A percentile compares a stretch with the other conserved stretches of the same genome.
Conservation (phyloP, 2,797 vertebrate species). For the Gorsachius magnificus region DNA sequence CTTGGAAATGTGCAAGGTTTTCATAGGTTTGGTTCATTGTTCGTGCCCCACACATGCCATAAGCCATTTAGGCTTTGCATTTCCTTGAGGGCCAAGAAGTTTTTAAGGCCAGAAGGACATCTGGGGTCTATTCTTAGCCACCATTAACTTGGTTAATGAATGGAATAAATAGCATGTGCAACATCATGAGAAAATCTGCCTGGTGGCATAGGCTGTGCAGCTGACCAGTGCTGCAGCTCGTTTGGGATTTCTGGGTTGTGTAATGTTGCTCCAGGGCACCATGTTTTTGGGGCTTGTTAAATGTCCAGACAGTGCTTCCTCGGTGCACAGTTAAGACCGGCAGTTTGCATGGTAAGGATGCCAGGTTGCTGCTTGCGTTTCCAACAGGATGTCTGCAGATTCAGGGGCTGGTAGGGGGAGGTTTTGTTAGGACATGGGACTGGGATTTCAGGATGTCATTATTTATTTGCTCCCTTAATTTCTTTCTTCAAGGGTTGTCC, state of each 20-base stretch:
- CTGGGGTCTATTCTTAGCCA: conserved; percentile 25
- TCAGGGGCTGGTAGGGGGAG: background rate
- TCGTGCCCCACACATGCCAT: background rate
- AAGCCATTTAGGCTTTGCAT: background rate
- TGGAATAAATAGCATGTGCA: conserved; percentile 11
- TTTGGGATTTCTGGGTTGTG: background rate
- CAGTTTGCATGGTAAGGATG: background rate
- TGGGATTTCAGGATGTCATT: background rate
- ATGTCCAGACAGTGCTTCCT: background rate
- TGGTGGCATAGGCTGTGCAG: background rate
- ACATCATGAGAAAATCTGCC: background rate
- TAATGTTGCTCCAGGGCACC: background rate
- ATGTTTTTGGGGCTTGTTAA: background rate
- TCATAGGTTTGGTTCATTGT: background rate
- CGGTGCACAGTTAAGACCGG: background rate
- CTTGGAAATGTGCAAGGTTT: background rate
- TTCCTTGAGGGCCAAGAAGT: conserved; percentile 10
- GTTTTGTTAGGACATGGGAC: background rate
- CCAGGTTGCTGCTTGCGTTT: background rate
- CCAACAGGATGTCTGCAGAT: background rate
- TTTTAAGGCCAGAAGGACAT: conserved; percentile 16
- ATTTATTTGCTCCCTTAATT: background rate
- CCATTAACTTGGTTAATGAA: conserved; percentile 28
- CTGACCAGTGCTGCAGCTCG: background rate
- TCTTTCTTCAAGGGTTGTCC: background rate